These are phyloP conservation scores for Hormaphis cornu DNA, from an alignment of 1,140 invertebrate genomes.

Conservation along the genomic window DNA sequence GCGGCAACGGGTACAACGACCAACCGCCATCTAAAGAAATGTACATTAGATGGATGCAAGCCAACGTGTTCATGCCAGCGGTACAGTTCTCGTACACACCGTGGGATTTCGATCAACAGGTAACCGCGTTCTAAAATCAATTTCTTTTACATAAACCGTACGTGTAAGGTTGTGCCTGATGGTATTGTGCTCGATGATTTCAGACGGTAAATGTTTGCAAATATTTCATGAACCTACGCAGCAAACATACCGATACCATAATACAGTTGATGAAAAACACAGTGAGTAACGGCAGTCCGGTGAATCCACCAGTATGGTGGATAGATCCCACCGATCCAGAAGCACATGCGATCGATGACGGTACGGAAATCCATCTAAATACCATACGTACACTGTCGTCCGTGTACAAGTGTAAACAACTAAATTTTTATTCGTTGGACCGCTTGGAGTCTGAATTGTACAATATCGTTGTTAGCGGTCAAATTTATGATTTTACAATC, in stretches of 20 bases:
- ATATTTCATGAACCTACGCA: slow-evolving; percentile 58
- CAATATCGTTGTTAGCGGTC: too few relatives aligned
- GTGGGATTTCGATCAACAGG: slow-evolving; percentile 72
- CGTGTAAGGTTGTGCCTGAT: too few relatives aligned
- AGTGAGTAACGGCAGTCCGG: slow-evolving; percentile 55
- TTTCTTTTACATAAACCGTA: background rate
- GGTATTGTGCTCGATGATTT: too few relatives aligned
- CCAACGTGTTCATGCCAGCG: slow-evolving; percentile 73
- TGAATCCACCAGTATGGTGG: slow-evolving; percentile 90
- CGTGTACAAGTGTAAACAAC: too few relatives aligned
- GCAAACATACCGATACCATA: slow-evolving; percentile 55
- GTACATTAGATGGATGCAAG: slow-evolving; percentile 83
- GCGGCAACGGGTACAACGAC: slow-evolving; percentile 68
- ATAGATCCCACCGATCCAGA: slow-evolving; percentile 57
- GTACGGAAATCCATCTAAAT: slow-evolving; percentile 42
- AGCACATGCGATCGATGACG: slow-evolving; percentile 56
- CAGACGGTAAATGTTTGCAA: slow-evolving; percentile 56
- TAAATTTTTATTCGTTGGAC: too few relatives aligned
- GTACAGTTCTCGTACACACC: slow-evolving; percentile 82
- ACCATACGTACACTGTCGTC: too few relatives aligned
- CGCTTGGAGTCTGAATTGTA: too few relatives aligned
- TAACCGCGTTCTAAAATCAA: background rate
- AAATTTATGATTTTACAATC: too few relatives aligned
- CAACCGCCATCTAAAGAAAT: slow-evolving; percentile 58
- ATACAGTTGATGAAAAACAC: slow-evolving; percentile 51